A percentile compares a stretch with the other conserved stretches of the same genome.
These are phyloP conservation scores for Tinea trinotella DNA, from an alignment of 2,888 invertebrate genomes.

Conservation along the genomic window DNA sequence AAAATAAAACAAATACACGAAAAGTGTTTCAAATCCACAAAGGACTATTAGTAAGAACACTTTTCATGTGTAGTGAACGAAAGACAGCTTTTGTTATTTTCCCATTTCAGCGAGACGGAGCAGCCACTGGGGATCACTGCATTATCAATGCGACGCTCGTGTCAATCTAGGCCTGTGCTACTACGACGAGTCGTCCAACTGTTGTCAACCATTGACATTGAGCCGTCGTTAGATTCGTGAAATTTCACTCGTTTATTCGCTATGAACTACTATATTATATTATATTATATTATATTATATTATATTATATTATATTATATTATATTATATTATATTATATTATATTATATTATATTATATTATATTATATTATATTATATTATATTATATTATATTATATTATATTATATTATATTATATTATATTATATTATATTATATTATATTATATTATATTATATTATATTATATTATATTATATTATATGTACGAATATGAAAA, in stretches of 20 bases:
- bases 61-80: background rate
- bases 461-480: background rate
- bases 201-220: too few species aligned
- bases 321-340: background rate
- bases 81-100: background rate
- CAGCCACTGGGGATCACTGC: background rate
- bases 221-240: too few species aligned
- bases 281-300: background rate
- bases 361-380: background rate
- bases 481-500: background rate
- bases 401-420: background rate
- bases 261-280: background rate
- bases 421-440: background rate
- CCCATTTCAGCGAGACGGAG: background rate
- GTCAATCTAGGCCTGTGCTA: background rate
- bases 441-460: background rate
- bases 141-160: background rate
- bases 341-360: background rate
- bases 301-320: background rate
- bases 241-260: too few species aligned
- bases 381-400: background rate
- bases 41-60: too few species aligned
- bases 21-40: too few species aligned
- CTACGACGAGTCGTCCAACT: background rate
- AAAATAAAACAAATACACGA: too few species aligned